Evolutionary conservation across 2,888 invertebrate species (phyloP).

Genomic region (Orthosia gracilis): DNA sequence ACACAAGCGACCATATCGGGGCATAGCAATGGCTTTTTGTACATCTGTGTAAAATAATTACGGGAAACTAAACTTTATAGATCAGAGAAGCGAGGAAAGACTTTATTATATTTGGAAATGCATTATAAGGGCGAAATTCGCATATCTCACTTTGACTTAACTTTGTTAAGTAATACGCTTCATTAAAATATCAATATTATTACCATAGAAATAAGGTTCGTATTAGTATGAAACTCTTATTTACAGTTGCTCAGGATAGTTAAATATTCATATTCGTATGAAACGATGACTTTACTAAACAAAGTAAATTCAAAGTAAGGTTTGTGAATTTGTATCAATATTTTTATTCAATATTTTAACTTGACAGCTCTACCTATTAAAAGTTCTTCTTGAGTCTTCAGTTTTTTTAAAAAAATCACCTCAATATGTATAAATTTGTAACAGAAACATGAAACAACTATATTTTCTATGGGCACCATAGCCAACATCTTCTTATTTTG

Average conservation of each 20-base stretch:
- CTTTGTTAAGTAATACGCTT: not conserved
- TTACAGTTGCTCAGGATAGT: not conserved
- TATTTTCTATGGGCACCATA: slow-evolving; percentile 17
- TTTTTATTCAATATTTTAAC: slow-evolving; percentile 21
- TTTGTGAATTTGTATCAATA: not conserved
- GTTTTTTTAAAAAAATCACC: slow-evolving; percentile 1
- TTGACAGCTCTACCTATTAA: slow-evolving; percentile 39
- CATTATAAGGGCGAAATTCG: slow-evolving; percentile 36
- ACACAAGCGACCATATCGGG: slow-evolving; percentile 50
- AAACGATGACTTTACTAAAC: too few relatives aligned
- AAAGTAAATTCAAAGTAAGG: not conserved
- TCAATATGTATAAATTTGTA: slow-evolving; percentile 23
- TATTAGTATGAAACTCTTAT: not conserved
- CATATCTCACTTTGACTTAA: not conserved
- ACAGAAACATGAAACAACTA: not conserved
- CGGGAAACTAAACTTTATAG: slow-evolving; percentile 54
- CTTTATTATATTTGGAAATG: slow-evolving; percentile 54
- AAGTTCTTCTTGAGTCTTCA: not conserved
- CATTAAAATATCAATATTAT: not conserved
- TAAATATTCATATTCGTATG: not conserved
- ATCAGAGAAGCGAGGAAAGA: slow-evolving; percentile 52
- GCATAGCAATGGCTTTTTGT: slow-evolving; percentile 54
- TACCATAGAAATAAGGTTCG: not conserved
- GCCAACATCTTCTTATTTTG: not conserved
- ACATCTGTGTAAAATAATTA: slow-evolving; percentile 69